These are phyloP conservation scores for Argya squamiceps DNA, from an alignment of 2,797 vertebrate species.

Conservation along the genomic window DNA sequence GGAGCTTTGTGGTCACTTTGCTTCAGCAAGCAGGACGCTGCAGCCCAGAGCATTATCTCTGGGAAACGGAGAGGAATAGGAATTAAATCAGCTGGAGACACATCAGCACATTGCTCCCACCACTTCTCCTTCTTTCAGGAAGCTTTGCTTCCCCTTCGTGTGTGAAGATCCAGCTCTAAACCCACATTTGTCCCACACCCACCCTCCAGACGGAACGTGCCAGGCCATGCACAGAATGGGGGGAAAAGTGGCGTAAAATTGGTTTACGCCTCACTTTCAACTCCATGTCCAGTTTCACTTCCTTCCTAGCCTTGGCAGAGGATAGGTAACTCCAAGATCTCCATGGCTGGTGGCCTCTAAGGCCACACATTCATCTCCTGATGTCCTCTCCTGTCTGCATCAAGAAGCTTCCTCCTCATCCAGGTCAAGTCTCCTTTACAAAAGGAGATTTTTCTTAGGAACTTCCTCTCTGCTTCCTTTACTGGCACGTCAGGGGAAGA, in stretches of 20 bases:
- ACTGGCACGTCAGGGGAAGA: neutral
- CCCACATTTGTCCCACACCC: accelerated
- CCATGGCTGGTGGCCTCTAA: neutral
- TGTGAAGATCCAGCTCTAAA: neutral
- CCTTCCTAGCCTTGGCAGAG: neutral
- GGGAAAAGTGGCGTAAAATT: neutral
- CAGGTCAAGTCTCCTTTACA: neutral
- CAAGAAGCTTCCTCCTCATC: neutral
- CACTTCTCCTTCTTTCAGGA: neutral
- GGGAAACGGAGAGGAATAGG: neutral
- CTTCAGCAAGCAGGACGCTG: neutral
- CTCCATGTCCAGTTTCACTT: neutral
- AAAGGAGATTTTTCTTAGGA: neutral
- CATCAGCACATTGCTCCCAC: neutral
- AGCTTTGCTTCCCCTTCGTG: neutral
- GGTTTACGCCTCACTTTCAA: accelerated
- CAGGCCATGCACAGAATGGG: accelerated
- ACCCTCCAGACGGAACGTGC: neutral
- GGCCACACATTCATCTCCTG: neutral
- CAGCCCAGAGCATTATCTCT: neutral
- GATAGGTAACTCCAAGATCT: neutral
- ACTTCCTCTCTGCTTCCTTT: neutral
- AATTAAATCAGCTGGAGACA: neutral
- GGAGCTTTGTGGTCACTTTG: neutral
- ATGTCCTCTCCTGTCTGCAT: neutral